Evolutionary conservation across 2,797 vertebrate genomes (phyloP).

Genomic region (Sparus aurata): DNA sequence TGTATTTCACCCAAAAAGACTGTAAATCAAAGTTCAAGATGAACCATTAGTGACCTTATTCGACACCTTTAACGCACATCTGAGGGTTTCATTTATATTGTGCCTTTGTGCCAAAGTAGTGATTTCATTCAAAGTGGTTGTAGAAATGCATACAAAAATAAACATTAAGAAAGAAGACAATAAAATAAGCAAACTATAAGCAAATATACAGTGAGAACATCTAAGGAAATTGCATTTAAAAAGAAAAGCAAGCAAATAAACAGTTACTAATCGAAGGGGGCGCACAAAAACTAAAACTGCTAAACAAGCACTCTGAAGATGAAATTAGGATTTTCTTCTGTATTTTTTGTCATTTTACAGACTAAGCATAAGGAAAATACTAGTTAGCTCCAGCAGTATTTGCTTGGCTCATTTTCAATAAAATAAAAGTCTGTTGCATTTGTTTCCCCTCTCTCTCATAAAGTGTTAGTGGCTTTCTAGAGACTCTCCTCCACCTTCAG

Average conservation of each 20-base stretch:
- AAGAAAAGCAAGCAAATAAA: no score
- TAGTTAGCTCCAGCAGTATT: not conserved
- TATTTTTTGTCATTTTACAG: not conserved
- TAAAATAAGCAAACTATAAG: no score
- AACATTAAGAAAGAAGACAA: no score
- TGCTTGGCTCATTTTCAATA: not conserved
- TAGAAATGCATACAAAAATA: no score
- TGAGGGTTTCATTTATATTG: not conserved
- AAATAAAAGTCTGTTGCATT: not conserved
- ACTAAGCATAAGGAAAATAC: not conserved
- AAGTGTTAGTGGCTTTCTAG: not conserved
- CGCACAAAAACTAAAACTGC: no score
- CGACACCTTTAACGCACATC: not conserved
- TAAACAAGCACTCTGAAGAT: not conserved
- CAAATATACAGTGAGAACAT: no score
- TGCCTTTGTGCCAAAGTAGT: no score
- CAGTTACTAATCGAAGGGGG: no score
- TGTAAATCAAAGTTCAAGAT: no score
- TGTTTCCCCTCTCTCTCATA: not conserved
- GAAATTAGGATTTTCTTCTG: not conserved
- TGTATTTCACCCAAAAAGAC: not conserved
- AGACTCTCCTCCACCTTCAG: constrained; percentile 8
- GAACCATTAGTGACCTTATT: no score
- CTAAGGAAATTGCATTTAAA: no score
- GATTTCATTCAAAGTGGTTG: no score